Percentiles rank a stretch among this genome's conserved stretches.
Conservation (phyloP, 2,888 invertebrate genomes). For the Tridacna gigas region DNA sequence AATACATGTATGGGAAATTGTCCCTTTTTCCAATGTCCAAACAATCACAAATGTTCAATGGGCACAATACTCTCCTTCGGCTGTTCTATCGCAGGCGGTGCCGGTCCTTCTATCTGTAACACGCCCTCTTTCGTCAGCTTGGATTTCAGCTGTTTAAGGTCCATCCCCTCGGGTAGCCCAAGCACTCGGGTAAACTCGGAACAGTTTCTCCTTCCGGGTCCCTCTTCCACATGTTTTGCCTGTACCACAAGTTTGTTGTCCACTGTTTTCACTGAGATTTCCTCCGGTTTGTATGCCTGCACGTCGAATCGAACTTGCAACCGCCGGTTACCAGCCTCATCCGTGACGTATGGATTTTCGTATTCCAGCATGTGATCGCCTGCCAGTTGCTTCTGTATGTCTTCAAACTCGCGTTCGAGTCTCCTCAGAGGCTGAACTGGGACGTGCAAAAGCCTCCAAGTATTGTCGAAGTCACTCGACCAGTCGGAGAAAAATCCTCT, state of each 20-base stretch:
- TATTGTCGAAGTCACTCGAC: neutral
- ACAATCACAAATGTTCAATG: conserved; percentile 1
- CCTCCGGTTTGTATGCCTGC: conserved; percentile 3
- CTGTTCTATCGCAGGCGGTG: neutral
- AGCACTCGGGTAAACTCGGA: neutral
- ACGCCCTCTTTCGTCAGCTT: neutral
- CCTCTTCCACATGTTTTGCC: conserved; percentile 4
- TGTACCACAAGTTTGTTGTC: conserved; percentile 2
- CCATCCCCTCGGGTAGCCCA: neutral
- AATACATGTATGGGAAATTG: no score
- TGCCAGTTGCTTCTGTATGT: neutral
- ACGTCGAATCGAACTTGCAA: conserved; percentile 3
- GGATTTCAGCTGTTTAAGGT: conserved; percentile 6
- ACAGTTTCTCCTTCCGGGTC: conserved; percentile 4
- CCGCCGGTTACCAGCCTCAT: neutral
- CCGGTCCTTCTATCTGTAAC: conserved; percentile 3
- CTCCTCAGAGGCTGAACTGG: conserved; percentile 5
- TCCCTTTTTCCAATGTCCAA: no score
- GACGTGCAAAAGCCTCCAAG: conserved; percentile 7
- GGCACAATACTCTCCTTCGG: neutral
- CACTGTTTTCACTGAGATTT: neutral
- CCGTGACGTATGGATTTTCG: neutral
- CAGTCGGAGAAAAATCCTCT: neutral
- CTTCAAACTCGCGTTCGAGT: neutral
- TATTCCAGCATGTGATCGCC: neutral